Percentiles rank a stretch among this genome's conserved stretches.
These are phyloP conservation scores for Amia ocellicauda DNA, from an alignment of 2,113 vertebrate species.

Conservation along the genomic window DNA sequence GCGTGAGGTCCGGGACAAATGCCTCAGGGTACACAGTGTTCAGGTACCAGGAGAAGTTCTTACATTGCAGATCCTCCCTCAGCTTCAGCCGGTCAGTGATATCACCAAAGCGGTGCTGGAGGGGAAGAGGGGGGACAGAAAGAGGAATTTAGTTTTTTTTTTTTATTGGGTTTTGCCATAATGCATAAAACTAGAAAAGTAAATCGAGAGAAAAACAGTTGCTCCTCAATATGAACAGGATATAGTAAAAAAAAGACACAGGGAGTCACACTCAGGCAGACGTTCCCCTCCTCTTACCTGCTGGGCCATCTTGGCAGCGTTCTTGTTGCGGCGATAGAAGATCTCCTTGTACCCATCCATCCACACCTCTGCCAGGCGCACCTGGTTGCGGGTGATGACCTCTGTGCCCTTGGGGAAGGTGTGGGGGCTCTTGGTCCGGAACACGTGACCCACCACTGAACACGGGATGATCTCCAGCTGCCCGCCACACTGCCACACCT, in stretches of 20 bases:
- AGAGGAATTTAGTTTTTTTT: too few species aligned
- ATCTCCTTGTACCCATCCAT: slow-evolving; percentile 90
- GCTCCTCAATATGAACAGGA: too few species aligned
- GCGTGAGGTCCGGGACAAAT: slow-evolving; percentile 82
- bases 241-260: too few species aligned
- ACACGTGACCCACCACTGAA: slow-evolving; percentile 93
- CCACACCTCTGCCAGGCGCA: slow-evolving; percentile 96
- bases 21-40: slow-evolving; percentile 87
- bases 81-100: slow-evolving; percentile 78
- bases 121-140: slow-evolving; percentile 16
- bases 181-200: too few species aligned
- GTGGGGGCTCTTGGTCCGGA: slow-evolving; percentile 94
- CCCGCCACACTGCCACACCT: slow-evolving; percentile 96
- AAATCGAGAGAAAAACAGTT: too few species aligned
- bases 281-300: slow-evolving; percentile 64
- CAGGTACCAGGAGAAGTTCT: slow-evolving; percentile 92
- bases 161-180: too few species aligned
- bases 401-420: slow-evolving; percentile 90
- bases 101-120: slow-evolving; percentile 83
- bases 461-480: slow-evolving; percentile 91
- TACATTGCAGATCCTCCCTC: slow-evolving; percentile 79
- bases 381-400: slow-evolving; percentile 90
- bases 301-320: slow-evolving; percentile 77
- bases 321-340: slow-evolving; percentile 84
- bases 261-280: too few species aligned